Conservation (phyloP, 2,888 invertebrate genomes). For the Agrochola macilenta region DNA sequence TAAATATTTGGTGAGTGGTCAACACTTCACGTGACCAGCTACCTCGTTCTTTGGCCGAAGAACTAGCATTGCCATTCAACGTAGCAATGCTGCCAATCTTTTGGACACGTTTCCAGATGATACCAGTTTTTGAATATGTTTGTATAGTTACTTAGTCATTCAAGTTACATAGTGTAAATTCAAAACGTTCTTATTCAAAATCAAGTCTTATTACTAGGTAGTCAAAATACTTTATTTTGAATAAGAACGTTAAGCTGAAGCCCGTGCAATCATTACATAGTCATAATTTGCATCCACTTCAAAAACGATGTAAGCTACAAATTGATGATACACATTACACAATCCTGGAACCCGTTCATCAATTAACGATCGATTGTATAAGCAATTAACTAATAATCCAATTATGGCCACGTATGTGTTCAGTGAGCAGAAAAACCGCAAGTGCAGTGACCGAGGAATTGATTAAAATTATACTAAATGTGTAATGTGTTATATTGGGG, state of each 20-base stretch:
- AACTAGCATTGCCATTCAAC: too few relatives aligned
- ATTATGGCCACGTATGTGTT: conserved; percentile 54
- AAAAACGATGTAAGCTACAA: conserved; percentile 36
- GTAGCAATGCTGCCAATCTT: too few relatives aligned
- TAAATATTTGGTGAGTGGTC: too few relatives aligned
- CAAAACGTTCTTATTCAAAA: too few relatives aligned
- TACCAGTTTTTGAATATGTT: too few relatives aligned
- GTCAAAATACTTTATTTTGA: too few relatives aligned
- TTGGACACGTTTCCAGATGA: too few relatives aligned
- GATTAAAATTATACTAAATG: conserved; percentile 42
- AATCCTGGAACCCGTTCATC: conserved; percentile 47
- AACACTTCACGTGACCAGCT: too few relatives aligned
- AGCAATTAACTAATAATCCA: conserved; percentile 59
- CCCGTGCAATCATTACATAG: not conserved
- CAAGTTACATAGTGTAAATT: too few relatives aligned
- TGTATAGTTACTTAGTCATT: too few relatives aligned
- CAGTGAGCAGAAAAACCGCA: conserved; percentile 59
- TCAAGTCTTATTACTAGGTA: too few relatives aligned
- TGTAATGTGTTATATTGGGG: conserved; percentile 27
- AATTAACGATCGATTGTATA: conserved; percentile 56
- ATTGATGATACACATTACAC: conserved; percentile 50
- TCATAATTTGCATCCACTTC: not conserved
- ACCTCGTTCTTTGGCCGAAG: too few relatives aligned
- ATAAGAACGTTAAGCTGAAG: not conserved
- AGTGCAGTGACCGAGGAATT: conserved; percentile 47